Evolutionary conservation across 1,140 invertebrate species (phyloP).

Genomic region (Conus betulinus): DNA sequence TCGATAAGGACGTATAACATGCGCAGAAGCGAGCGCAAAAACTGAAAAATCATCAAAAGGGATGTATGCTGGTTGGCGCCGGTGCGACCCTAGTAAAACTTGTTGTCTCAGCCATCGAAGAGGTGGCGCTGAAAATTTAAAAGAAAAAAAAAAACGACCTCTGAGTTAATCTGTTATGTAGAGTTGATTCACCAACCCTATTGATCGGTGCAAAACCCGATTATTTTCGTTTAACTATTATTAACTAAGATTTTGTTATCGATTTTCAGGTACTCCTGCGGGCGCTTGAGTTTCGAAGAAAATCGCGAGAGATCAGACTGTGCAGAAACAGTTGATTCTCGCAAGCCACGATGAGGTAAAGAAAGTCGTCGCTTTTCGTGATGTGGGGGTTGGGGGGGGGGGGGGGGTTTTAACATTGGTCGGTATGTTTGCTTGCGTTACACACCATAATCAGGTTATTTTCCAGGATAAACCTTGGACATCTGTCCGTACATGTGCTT

Average conservation of each 20-base stretch:
- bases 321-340: slow-evolving; percentile 41
- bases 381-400: too few species aligned
- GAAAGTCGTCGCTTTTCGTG: neutral
- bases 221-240: slow-evolving; percentile 33
- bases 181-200: neutral
- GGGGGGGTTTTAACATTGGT: too few species aligned
- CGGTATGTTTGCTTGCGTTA: neutral
- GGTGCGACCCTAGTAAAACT: slow-evolving; percentile 65
- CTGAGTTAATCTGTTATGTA: neutral
- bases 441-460: too few species aligned
- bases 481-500: slow-evolving; percentile 24
- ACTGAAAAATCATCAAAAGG: slow-evolving; percentile 49
- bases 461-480: neutral
- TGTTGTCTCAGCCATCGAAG: slow-evolving; percentile 58
- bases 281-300: slow-evolving; percentile 57
- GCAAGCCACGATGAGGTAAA: slow-evolving; percentile 53
- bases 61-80: slow-evolving; percentile 63
- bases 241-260: slow-evolving; percentile 36
- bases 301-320: slow-evolving; percentile 36
- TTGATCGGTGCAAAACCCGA: slow-evolving; percentile 41
- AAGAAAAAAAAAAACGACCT: too few species aligned
- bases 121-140: slow-evolving; percentile 49
- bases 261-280: slow-evolving; percentile 53
- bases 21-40: slow-evolving; percentile 53
- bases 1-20: slow-evolving; percentile 33